phyloP scores from a whole-genome alignment of 2,113 vertebrate species.

The Eclectus roratus region DNA sequence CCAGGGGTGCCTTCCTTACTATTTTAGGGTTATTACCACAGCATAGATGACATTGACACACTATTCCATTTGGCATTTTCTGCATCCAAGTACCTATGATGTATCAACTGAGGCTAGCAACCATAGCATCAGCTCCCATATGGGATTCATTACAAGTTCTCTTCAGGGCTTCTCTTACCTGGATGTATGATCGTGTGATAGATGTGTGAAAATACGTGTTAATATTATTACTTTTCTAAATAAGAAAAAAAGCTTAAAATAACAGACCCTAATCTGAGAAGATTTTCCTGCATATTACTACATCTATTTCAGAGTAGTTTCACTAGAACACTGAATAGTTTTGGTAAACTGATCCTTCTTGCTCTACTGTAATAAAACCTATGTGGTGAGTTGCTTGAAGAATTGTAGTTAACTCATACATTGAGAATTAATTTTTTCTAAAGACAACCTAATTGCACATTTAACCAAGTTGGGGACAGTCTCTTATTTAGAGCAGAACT shows the following conservation, averaged over 20 bases:
- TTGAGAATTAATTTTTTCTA: not conserved
- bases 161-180: not conserved
- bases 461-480: not conserved
- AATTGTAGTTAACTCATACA: not conserved
- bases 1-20: not conserved
- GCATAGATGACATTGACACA: not conserved
- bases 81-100: not conserved
- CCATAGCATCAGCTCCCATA: not conserved
- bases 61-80: not conserved
- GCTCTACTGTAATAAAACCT: not conserved
- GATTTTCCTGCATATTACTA: not conserved
- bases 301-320: not conserved
- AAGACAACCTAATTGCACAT: not conserved
- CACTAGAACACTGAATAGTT: not conserved
- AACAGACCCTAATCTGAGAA: not conserved
- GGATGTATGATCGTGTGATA: not conserved
- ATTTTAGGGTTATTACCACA: not conserved
- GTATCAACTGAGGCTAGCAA: not conserved
- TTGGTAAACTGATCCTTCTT: not conserved
- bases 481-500: not conserved
- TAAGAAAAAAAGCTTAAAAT: not conserved
- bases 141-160: not conserved
- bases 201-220: not conserved
- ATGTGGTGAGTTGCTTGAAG: not conserved
- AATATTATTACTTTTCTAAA: not conserved